These are phyloP conservation scores for Ginglymostoma cirratum DNA, from an alignment of 2,113 vertebrate species.

Conservation along the genomic window DNA sequence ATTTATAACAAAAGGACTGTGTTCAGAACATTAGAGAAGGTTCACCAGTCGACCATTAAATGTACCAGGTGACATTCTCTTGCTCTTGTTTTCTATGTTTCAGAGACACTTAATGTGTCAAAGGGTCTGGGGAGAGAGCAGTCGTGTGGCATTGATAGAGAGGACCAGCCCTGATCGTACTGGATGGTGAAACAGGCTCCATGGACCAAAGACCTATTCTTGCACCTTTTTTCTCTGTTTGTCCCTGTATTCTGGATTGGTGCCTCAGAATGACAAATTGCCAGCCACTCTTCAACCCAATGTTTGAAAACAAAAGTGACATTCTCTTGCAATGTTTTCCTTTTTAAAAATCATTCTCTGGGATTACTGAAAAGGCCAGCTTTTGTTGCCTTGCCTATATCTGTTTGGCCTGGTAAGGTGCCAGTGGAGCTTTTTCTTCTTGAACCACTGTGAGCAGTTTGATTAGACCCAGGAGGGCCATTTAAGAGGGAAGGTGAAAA, in stretches of 20 bases:
- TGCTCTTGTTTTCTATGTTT: too few species aligned
- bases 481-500: background rate
- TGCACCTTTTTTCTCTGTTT: too few species aligned
- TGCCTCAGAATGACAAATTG: background rate
- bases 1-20: background rate
- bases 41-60: background rate
- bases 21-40: too few species aligned
- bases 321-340: background rate
- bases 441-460: background rate
- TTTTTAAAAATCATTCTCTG: background rate
- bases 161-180: too few species aligned
- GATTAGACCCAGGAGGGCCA: background rate
- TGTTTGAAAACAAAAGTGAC: background rate
- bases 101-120: too few species aligned
- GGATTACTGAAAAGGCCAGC: background rate
- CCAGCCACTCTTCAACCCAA: background rate
- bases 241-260: background rate
- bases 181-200: too few species aligned
- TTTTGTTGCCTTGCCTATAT: background rate
- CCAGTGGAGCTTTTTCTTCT: background rate
- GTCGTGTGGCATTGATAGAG: too few species aligned
- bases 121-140: too few species aligned
- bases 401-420: background rate
- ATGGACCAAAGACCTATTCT: too few species aligned
- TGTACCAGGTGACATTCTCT: background rate